Evolutionary conservation across 2,113 vertebrate genomes (phyloP), one percentile per base, ranked within the genome.

Genomic region (Campylomormyrus numenius): DNA sequence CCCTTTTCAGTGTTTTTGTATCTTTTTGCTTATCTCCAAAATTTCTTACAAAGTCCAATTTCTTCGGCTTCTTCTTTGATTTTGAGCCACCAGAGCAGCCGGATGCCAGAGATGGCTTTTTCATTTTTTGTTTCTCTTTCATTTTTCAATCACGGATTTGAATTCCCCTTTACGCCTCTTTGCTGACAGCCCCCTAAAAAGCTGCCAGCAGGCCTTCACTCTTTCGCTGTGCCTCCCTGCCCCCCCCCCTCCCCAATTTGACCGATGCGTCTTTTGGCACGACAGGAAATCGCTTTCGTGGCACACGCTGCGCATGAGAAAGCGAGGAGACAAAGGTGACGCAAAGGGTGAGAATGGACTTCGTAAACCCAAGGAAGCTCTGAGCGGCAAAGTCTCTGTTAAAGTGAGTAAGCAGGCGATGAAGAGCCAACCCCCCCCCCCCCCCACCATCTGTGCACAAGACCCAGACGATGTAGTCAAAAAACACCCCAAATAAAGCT

Each of bases 241-340:
- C 91, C 1, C 62, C n/a, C 27, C 27, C 66, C 10, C 70, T 2
- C 31, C 1, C 13, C 19, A 5, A 53, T 52, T 56, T 92, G 52
- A 94, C 91, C 93, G 92, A 91, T 93, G 93, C 95, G 91, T 99
- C 97, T 98, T 97, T 97, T 98, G 96, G 96, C 97, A 97, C 95
- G 96, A 97, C 98, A 99, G 98, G 98, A 99, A 99, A 96, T 99
- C 98, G 96, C 97, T 98, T 94, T 99, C 98, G 87, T 99, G 98
- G 98, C 99, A 99, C 94, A 99, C 98, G 88, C 98, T 99, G 95
- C 98, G 98, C 90, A 97, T 99, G 95, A 97, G 98, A 97, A 99
- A 99, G 96, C 97, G 98, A 94, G 97, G 96, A 3, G 98, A 98
- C 96, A 97, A 98, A 96, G 97, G 94, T 97, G 98, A 99, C 95